Percentiles rank a stretch among this genome's conserved stretches.
Evolutionary conservation across 1,140 invertebrate species (phyloP).

Genomic region (Scaptomyza montana): DNA sequence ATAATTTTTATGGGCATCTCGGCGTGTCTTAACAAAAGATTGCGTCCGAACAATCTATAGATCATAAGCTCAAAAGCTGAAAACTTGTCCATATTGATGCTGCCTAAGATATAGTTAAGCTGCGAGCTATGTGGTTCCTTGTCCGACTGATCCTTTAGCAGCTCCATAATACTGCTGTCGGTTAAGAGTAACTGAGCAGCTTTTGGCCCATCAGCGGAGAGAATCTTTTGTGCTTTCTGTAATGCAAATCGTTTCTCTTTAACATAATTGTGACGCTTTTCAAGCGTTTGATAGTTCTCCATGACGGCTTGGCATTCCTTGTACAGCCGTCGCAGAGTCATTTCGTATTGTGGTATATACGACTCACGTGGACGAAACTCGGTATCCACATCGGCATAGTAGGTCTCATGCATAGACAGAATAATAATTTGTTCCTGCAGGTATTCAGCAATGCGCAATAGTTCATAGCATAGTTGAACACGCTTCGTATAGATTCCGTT

Average conservation of each 20-base stretch:
- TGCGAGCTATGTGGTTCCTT: background rate
- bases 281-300: constrained; percentile 96
- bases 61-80: constrained; percentile 61
- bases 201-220: constrained; percentile 34
- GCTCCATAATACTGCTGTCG: constrained; percentile 95
- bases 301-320: constrained; percentile 95
- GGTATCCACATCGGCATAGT: constrained; percentile 87
- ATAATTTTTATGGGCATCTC: constrained; percentile 29
- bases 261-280: constrained; percentile 77
- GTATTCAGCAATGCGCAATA: constrained; percentile 95
- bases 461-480: constrained; percentile 94
- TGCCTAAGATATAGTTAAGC: constrained; percentile 87
- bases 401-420: constrained; percentile 96
- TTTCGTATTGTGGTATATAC: constrained; percentile 97
- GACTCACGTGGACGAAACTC: constrained; percentile 96
- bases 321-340: constrained; percentile 88
- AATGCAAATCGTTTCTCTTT: constrained; percentile 59
- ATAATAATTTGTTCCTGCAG: constrained; percentile 97
- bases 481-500: constrained; percentile 97
- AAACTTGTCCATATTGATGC: constrained; percentile 95
- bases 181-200: constrained; percentile 93
- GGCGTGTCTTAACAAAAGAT: constrained; percentile 44
- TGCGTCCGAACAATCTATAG: constrained; percentile 59
- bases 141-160: constrained; percentile 51
- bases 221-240: constrained; percentile 35